phyloP scores from a whole-genome alignment of 2,797 vertebrate genomes.

The Macrochelys suwanniensis region DNA sequence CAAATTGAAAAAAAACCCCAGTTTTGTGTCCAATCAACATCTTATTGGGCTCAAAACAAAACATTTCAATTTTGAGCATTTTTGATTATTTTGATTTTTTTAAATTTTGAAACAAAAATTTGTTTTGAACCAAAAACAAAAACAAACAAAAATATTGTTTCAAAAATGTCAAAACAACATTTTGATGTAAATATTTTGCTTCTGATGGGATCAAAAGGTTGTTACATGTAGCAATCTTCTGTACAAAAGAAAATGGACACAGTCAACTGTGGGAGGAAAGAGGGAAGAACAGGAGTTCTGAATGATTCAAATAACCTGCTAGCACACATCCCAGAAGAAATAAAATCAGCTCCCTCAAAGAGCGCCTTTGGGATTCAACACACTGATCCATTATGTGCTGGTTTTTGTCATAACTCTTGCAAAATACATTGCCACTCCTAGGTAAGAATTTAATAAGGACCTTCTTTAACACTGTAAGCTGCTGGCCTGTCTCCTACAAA shows the following conservation, averaged over 20 bases:
- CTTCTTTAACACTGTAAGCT: neutral
- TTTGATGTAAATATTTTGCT: neutral
- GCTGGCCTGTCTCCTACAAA: neutral
- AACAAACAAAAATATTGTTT: neutral
- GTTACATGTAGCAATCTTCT: neutral
- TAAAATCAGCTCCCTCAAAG: neutral
- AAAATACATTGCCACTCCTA: neutral
- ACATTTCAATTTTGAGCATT: neutral
- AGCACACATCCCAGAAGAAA: neutral
- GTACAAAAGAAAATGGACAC: neutral
- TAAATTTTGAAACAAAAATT: neutral
- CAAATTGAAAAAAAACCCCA: neutral
- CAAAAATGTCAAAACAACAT: neutral
- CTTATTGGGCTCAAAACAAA: neutral
- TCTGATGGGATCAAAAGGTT: neutral
- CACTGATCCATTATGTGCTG: constrained; percentile 1
- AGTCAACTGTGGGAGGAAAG: neutral
- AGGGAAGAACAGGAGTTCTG: neutral
- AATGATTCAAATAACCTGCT: neutral
- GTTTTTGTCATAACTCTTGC: constrained; percentile 6
- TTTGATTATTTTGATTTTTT: neutral
- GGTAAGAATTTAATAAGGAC: constrained; percentile 27
- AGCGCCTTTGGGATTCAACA: neutral
- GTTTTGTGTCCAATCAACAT: neutral
- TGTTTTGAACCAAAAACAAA: neutral